A percentile compares a stretch with the other conserved stretches of the same genome.
Conservation (phyloP, 1,140 invertebrate genomes). For the Parasteatoda tepidariorum region DNA sequence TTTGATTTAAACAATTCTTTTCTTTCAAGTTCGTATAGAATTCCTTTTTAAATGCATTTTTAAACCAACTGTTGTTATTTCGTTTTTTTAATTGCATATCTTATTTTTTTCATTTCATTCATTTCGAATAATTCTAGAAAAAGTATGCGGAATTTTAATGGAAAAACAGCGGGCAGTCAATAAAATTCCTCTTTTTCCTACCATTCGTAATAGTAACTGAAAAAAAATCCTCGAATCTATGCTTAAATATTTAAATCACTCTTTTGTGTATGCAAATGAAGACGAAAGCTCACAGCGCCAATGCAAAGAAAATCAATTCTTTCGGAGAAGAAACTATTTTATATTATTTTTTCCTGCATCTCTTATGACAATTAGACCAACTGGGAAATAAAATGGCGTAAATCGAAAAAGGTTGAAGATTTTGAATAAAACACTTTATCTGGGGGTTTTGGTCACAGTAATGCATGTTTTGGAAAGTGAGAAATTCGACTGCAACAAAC, state of each 20-base stretch:
- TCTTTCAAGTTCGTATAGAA: too few species aligned
- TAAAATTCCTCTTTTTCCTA: conserved; percentile 14
- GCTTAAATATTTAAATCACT: conserved; percentile 54
- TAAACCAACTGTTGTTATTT: too few species aligned
- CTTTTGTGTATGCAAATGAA: conserved; percentile 39
- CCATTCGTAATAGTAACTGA: not conserved
- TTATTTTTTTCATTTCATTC: too few species aligned
- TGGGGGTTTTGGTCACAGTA: too few species aligned
- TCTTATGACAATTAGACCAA: conserved; percentile 27
- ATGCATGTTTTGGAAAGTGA: too few species aligned
- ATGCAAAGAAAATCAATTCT: conserved; percentile 35
- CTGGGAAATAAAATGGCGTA: conserved; percentile 4
- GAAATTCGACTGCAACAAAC: too few species aligned
- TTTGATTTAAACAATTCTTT: too few species aligned
- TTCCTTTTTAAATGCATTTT: too few species aligned
- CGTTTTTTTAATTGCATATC: too few species aligned
- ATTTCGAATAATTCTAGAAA: not conserved
- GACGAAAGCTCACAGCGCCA: not conserved
- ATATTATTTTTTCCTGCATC: conserved; percentile 11
- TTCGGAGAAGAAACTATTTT: conserved; percentile 32
- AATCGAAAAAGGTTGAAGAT: too few species aligned
- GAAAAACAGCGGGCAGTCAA: conserved; percentile 3
- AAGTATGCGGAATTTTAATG: not conserved
- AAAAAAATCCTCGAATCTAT: conserved; percentile 11
- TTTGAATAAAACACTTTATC: too few species aligned